A percentile compares a stretch with the other conserved stretches of the same genome.
These are phyloP conservation scores for Silurus meridionalis DNA, from an alignment of 2,113 vertebrate species.

Conservation along the genomic window DNA sequence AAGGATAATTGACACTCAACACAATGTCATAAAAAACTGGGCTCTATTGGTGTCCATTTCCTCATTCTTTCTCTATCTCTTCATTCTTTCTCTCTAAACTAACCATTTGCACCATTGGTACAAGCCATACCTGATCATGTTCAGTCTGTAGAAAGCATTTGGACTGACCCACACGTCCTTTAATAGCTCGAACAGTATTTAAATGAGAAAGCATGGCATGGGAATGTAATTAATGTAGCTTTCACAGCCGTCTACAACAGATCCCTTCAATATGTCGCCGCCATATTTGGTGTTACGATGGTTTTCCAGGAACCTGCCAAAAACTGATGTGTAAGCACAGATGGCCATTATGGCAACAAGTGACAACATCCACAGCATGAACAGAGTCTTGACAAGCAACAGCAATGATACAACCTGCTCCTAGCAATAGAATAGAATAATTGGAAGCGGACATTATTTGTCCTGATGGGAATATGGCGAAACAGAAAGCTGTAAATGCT, in stretches of 20 bases:
- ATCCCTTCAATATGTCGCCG: neutral
- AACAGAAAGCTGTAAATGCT: neutral
- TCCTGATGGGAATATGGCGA: neutral
- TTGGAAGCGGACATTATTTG: neutral
- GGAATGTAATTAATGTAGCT: slow-evolving; percentile 4
- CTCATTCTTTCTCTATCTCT: too few relatives aligned
- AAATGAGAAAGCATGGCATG: neutral
- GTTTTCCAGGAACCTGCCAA: slow-evolving; percentile 50
- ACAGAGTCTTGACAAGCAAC: slow-evolving; percentile 31
- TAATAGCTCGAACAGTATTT: neutral
- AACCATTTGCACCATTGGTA: neutral
- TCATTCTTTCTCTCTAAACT: neutral
- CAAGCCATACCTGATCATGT: neutral
- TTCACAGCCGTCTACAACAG: slow-evolving; percentile 2
- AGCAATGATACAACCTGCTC: slow-evolving; percentile 3
- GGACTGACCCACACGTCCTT: neutral
- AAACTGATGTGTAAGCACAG: slow-evolving; percentile 57
- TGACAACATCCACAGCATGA: slow-evolving; percentile 45
- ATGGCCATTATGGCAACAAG: slow-evolving; percentile 68
- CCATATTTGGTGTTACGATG: slow-evolving; percentile 37
- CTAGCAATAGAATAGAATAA: neutral
- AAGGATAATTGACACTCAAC: neutral
- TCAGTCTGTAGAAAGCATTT: neutral
- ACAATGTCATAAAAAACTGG: neutral
- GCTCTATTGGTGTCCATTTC: too few relatives aligned